Evolutionary conservation across 1,140 invertebrate genomes (phyloP).

Genomic region (Helicorthomorpha holstii): DNA sequence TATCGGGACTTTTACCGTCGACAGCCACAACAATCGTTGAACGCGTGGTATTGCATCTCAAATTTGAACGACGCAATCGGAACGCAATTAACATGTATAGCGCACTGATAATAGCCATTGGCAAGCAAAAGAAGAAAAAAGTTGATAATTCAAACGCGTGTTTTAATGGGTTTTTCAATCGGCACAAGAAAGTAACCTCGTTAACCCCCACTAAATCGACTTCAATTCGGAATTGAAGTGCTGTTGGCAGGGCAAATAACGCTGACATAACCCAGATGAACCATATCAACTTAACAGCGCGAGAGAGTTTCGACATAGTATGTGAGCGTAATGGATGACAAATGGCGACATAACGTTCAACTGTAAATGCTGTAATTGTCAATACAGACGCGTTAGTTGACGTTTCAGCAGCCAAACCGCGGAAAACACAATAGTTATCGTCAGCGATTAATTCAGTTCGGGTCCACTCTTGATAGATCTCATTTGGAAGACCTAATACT

Average conservation of each 20-base stretch:
- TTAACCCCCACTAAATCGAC: background rate
- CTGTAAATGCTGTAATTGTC: slow-evolving; percentile 82
- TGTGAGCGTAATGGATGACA: slow-evolving; percentile 79
- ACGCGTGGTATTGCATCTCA: no score
- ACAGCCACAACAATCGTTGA: no score
- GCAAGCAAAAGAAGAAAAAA: slow-evolving; percentile 63
- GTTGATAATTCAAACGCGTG: slow-evolving; percentile 69
- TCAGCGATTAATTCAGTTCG: slow-evolving; percentile 77
- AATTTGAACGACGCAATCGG: slow-evolving; percentile 46
- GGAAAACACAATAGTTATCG: slow-evolving; percentile 61
- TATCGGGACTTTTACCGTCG: no score
- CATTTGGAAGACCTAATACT: slow-evolving; percentile 47
- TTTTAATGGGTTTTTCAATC: slow-evolving; percentile 16
- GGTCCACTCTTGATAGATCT: slow-evolving; percentile 73
- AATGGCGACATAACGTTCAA: slow-evolving; percentile 86
- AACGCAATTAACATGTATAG: slow-evolving; percentile 65
- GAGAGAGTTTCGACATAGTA: slow-evolving; percentile 51
- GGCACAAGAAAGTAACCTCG: no score
- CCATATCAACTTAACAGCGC: slow-evolving; percentile 40
- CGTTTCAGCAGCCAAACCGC: slow-evolving; percentile 68
- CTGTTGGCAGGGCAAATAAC: slow-evolving; percentile 53
- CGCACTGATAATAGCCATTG: slow-evolving; percentile 68
- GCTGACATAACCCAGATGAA: slow-evolving; percentile 38
- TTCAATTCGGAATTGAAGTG: slow-evolving; percentile 26
- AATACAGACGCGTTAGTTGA: slow-evolving; percentile 85